Evolutionary conservation across 2,113 vertebrate species (phyloP).

Genomic region (Dicerorhinus sumatrensis): DNA sequence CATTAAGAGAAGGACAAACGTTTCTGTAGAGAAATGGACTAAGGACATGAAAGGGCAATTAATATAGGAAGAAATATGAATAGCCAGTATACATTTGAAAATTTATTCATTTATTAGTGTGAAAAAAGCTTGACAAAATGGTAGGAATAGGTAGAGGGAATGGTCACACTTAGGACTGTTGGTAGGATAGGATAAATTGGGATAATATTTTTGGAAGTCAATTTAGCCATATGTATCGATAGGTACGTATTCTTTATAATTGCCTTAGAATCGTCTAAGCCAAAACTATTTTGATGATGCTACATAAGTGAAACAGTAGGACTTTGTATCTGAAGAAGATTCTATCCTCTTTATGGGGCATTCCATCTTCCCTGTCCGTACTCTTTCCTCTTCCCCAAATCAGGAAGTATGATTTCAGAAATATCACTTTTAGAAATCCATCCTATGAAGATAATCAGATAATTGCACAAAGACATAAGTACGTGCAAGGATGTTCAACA

Average conservation of each 20-base stretch:
- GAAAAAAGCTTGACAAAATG: neutral
- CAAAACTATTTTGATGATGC: neutral
- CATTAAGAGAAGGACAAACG: neutral
- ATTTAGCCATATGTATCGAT: neutral
- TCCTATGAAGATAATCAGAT: neutral
- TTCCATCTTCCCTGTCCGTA: neutral
- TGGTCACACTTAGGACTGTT: neutral
- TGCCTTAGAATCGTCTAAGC: neutral
- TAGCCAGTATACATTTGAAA: neutral
- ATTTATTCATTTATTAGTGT: neutral
- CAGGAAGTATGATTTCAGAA: neutral
- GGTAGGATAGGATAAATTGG: neutral
- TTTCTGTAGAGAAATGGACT: slow-evolving; percentile 8
- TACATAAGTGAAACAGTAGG: neutral
- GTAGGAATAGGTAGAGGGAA: neutral
- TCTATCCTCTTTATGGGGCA: neutral
- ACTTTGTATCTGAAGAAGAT: neutral
- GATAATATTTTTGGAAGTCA: neutral
- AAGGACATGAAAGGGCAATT: neutral
- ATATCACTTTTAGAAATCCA: neutral
- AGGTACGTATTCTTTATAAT: neutral
- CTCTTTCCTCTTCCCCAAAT: neutral
- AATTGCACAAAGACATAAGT: neutral
- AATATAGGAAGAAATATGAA: neutral
- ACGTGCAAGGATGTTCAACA: neutral